Conservation (phyloP, 2,888 invertebrate genomes). For the Iselma pallidipennis region DNA sequence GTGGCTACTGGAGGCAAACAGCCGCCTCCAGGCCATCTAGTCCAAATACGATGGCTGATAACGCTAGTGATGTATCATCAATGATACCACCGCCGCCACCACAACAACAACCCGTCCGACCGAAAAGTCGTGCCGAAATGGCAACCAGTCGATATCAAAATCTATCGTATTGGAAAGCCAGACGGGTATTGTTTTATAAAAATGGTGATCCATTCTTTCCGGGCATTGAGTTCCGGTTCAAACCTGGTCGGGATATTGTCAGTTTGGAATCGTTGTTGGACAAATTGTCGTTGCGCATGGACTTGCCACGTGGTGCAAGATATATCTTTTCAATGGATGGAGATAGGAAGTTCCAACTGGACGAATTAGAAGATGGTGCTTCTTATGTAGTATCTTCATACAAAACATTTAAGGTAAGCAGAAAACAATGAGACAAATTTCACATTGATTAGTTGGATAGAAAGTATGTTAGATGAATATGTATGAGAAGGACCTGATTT, state of each 20-base stretch:
- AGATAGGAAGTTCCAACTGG: conserved; percentile 78
- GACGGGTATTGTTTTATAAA: conserved; percentile 86
- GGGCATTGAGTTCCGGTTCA: conserved; percentile 85
- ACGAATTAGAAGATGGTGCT: conserved; percentile 87
- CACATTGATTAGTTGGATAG: background rate
- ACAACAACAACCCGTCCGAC: conserved; percentile 44
- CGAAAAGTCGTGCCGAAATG: conserved; percentile 61
- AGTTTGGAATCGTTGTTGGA: conserved; percentile 84
- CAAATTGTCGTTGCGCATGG: conserved; percentile 84
- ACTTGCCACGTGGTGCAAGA: conserved; percentile 84
- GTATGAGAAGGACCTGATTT: background rate
- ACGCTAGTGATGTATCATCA: conserved; percentile 64
- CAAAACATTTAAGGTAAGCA: conserved; percentile 84
- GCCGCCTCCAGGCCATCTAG: conserved; percentile 60
- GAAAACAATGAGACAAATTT: background rate
- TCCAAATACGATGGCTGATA: conserved; percentile 60
- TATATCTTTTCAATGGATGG: conserved; percentile 94
- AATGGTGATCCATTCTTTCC: conserved; percentile 94
- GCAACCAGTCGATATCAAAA: conserved; percentile 64
- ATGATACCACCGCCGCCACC: conserved; percentile 60
- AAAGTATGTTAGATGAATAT: background rate
- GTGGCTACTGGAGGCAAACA: conserved; percentile 58
- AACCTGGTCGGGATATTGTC: conserved; percentile 85
- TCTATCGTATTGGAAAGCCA: conserved; percentile 84
- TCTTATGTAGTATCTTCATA: conserved; percentile 92